Conservation (phyloP, 2,888 invertebrate species). For the Belgica antarctica region DNA sequence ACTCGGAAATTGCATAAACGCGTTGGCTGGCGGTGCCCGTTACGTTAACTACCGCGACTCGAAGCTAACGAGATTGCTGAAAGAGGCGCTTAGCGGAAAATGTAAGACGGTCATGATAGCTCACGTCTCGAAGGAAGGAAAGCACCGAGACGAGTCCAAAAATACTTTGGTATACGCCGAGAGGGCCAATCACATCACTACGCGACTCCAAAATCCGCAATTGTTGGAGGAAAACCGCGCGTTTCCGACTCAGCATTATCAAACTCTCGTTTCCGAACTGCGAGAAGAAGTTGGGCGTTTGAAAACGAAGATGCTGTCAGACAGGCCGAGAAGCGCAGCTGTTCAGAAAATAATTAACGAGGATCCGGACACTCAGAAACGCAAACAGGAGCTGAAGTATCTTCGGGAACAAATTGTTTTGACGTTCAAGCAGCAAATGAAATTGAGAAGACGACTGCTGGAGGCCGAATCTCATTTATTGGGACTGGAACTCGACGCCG, state of each 20-base stretch:
- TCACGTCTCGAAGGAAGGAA: constrained; percentile 81
- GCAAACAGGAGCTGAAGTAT: constrained; percentile 60
- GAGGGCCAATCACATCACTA: constrained; percentile 86
- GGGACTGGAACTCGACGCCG: constrained; percentile 83
- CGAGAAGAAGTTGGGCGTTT: constrained; percentile 80
- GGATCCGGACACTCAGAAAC: constrained; percentile 55
- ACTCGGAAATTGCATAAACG: constrained; percentile 94
- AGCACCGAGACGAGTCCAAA: constrained; percentile 84
- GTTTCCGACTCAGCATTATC: constrained; percentile 55
- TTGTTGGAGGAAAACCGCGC: constrained; percentile 54
- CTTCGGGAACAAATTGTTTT: constrained; percentile 82
- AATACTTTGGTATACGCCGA: constrained; percentile 94
- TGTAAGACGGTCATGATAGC: constrained; percentile 97
- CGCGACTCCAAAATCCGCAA: constrained; percentile 55
- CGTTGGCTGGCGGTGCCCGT: constrained; percentile 76
- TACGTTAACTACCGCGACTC: constrained; percentile 96
- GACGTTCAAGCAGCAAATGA: constrained; percentile 91
- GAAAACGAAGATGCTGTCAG: constrained; percentile 77
- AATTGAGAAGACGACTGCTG: constrained; percentile 78
- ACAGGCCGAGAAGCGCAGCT: constrained; percentile 58
- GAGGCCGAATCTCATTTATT: constrained; percentile 87
- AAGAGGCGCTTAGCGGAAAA: constrained; percentile 84
- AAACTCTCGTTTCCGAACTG: constrained; percentile 56
- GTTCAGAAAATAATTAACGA: constrained; percentile 48
- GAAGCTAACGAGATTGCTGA: constrained; percentile 84